phyloP scores from a whole-genome alignment of 2,797 vertebrate species.

The Lepidocolaptes lacrymiger region DNA sequence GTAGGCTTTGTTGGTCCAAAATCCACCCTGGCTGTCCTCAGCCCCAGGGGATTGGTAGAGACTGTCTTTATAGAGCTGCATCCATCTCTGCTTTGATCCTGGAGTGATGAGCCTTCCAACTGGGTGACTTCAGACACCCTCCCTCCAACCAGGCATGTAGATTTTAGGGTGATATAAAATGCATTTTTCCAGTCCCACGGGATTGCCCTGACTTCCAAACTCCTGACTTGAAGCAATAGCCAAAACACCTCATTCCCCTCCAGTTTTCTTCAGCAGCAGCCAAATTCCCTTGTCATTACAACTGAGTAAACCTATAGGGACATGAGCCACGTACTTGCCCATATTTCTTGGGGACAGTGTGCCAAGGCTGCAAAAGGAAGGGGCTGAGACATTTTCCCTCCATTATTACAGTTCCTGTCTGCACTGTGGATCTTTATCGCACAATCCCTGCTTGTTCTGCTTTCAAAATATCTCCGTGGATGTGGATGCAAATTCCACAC shows the following conservation, averaged over 20 bases:
- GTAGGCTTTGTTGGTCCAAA: background rate
- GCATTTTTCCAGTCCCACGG: background rate
- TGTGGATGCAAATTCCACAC: background rate
- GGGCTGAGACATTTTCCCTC: background rate
- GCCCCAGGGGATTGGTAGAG: background rate
- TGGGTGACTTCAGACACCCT: background rate
- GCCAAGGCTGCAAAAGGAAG: background rate
- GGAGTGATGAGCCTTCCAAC: background rate
- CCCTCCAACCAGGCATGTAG: background rate
- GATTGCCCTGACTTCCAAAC: background rate
- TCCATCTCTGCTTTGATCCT: background rate
- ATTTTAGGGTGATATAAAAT: background rate
- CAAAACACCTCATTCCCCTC: background rate
- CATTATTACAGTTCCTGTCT: background rate
- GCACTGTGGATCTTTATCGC: background rate
- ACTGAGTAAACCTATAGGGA: background rate
- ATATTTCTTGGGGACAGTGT: background rate
- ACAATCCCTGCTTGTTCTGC: background rate
- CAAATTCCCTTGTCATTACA: background rate
- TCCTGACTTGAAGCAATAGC: background rate
- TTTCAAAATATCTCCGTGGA: background rate
- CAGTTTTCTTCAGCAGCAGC: background rate
- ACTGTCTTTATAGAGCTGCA: background rate
- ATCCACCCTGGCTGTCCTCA: fast-evolving
- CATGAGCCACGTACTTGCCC: fast-evolving